Evolutionary conservation across 2,888 invertebrate genomes (phyloP), one percentile per base, ranked within the genome.

Genomic region (Cyclophora albipunctata): DNA sequence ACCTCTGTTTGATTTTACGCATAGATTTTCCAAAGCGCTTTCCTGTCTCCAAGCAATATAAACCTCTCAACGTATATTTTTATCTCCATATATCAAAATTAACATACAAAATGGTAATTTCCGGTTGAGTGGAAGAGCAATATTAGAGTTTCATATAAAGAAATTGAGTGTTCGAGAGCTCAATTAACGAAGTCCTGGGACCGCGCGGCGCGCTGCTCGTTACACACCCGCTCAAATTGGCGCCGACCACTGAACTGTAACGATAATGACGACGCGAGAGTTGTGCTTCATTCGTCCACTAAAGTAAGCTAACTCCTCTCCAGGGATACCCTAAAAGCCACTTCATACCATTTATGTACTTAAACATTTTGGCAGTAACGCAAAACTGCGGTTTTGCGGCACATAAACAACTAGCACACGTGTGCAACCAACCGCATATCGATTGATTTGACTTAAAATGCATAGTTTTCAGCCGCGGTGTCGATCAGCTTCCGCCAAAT

Each of bases 371-470:
- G 86, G 86, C 83, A 84, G 74, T 76, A 73, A 75, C 75, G 73
- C 84, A 81, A 79, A 80, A 84, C 78, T 66, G 84, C 67, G 85
- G 88, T 79, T 81, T 81, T 84, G 85, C 67, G 84, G 84, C 67
- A 69, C 85, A 87, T 87, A 86, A 87, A 87, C 86, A 84, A 85
- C 74, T 71, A 75, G 72, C 82, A 77, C 82, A 77, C 78, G 79
- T 81, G 81, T 71, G 77, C 72, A 69, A 67, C 75, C 69, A 69
- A 79, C 82, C 84, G 74, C 84, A 66, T 75, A 83, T 83, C 83
- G 83, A 87, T 86, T 84, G 80, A 83, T 81, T 76, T 75, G 72
- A 82, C 80, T 86, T 81, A 81, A 84, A 85, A 83, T 81, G 80
- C 79, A 82, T 79, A 80, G 79, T 82, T 81, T 78, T 82, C 78